phyloP scores from a whole-genome alignment of 2,888 invertebrate genomes.

The Agapostemon virescens region DNA sequence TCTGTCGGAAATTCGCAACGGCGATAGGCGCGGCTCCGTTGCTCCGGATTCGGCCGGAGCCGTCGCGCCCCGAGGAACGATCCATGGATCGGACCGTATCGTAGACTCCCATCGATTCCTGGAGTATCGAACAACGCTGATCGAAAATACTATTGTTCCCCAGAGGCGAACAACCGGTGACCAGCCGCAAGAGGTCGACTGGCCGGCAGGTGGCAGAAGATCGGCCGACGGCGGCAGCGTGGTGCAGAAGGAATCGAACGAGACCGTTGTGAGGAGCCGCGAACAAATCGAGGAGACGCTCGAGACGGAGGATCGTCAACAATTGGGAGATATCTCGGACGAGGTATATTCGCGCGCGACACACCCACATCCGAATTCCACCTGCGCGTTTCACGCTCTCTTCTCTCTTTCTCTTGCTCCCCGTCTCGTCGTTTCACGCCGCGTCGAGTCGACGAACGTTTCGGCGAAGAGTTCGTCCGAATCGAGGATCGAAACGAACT shows the following conservation, averaged over 20 bases:
- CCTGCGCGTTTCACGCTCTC: constrained; percentile 58
- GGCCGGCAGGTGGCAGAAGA: constrained; percentile 65
- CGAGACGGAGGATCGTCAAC: constrained; percentile 92
- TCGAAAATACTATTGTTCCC: constrained; percentile 56
- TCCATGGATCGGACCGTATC: neutral
- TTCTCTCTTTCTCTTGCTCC: neutral
- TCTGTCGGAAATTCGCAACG: neutral
- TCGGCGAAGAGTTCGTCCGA: too few relatives aligned
- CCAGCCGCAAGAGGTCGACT: constrained; percentile 77
- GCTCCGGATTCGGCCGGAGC: neutral
- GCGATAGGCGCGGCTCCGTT: neutral
- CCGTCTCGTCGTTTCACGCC: constrained; percentile 23
- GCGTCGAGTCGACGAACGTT: neutral
- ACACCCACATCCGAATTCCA: constrained; percentile 67
- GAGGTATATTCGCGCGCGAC: constrained; percentile 83
- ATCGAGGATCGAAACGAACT: neutral
- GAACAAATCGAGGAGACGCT: constrained; percentile 91
- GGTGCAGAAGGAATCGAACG: constrained; percentile 89
- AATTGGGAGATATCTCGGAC: constrained; percentile 92
- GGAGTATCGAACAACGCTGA: neutral
- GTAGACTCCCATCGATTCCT: neutral
- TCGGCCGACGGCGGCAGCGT: constrained; percentile 84
- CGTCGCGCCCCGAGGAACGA: neutral
- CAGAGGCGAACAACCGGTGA: constrained; percentile 82
- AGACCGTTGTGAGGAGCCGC: constrained; percentile 89